These are phyloP conservation scores for Charanyca ferruginea DNA, from an alignment of 2,888 invertebrate species.

Conservation along the genomic window DNA sequence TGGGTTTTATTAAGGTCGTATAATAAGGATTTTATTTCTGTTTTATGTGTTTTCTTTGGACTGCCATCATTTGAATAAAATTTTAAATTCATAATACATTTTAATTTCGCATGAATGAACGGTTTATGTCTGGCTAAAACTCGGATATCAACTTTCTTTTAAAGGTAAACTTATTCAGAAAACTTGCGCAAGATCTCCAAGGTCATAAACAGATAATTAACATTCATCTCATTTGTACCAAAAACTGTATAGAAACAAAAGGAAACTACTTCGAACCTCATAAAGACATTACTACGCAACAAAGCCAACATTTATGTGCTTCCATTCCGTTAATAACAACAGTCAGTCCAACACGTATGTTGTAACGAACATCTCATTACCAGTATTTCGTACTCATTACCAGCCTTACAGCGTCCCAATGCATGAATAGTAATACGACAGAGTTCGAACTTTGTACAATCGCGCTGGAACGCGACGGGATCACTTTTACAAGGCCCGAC, in stretches of 20 bases:
- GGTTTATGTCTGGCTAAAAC: background rate
- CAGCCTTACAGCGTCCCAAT: constrained; percentile 67
- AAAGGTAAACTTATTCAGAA: background rate
- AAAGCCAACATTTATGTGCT: constrained; percentile 57
- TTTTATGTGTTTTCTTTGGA: constrained; percentile 18
- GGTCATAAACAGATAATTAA: background rate
- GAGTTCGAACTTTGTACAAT: constrained; percentile 7
- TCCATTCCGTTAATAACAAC: constrained; percentile 68
- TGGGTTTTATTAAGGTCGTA: constrained; percentile 15
- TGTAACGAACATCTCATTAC: constrained; percentile 87
- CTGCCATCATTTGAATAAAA: background rate
- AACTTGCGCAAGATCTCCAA: background rate
- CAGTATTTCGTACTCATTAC: constrained; percentile 81
- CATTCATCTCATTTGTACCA: background rate
- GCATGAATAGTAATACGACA: constrained; percentile 15
- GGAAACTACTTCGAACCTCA: constrained; percentile 25
- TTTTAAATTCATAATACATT: background rate
- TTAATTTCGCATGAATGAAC: background rate
- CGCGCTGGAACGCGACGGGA: background rate
- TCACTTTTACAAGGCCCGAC: background rate
- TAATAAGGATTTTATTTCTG: constrained; percentile 18
- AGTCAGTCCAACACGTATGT: constrained; percentile 79
- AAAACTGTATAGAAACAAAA: constrained; percentile 32
- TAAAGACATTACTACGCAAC: constrained; percentile 53
- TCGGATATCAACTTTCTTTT: background rate